phyloP scores from a whole-genome alignment of 1,140 invertebrate species.

The Dysdera silvatica region DNA sequence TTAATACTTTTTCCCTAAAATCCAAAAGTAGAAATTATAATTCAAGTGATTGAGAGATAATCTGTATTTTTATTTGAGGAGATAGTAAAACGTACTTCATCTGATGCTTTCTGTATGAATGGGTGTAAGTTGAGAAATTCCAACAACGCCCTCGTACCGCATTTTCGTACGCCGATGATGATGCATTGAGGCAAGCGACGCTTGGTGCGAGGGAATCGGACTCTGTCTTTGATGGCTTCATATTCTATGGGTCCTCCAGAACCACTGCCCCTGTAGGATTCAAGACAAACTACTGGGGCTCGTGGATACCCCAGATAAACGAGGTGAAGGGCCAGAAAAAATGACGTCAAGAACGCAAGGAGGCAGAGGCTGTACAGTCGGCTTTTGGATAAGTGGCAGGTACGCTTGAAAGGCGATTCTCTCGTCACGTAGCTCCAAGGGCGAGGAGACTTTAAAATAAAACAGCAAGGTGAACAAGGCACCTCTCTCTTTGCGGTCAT shows the following conservation, averaged over 20 bases:
- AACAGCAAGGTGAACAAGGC: slow-evolving; percentile 13
- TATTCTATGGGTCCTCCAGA: too few relatives aligned
- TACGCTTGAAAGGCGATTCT: neutral
- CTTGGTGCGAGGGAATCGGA: slow-evolving; percentile 31
- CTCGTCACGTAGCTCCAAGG: slow-evolving; percentile 7
- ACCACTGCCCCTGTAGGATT: slow-evolving; percentile 15
- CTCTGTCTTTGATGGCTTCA: too few relatives aligned
- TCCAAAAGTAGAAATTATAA: neutral
- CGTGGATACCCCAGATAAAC: slow-evolving; percentile 19
- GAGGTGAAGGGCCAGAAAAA: slow-evolving; percentile 24
- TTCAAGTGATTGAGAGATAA: neutral
- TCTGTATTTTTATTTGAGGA: neutral
- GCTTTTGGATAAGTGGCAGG: slow-evolving; percentile 15
- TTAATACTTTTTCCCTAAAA: too few relatives aligned
- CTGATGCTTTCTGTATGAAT: slow-evolving; percentile 43
- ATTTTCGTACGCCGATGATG: slow-evolving; percentile 48
- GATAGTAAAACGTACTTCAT: slow-evolving; percentile 43
- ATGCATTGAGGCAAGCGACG: slow-evolving; percentile 45
- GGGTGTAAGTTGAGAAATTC: slow-evolving; percentile 48
- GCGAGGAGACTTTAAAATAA: slow-evolving; percentile 12
- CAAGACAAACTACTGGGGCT: slow-evolving; percentile 8
- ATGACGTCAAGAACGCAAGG: slow-evolving; percentile 20
- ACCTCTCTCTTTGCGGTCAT: slow-evolving; percentile 24
- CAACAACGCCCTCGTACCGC: slow-evolving; percentile 46
- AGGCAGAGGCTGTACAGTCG: slow-evolving; percentile 28